phyloP scores from a whole-genome alignment of 2,113 vertebrate species.

The Anolis sagrei region DNA sequence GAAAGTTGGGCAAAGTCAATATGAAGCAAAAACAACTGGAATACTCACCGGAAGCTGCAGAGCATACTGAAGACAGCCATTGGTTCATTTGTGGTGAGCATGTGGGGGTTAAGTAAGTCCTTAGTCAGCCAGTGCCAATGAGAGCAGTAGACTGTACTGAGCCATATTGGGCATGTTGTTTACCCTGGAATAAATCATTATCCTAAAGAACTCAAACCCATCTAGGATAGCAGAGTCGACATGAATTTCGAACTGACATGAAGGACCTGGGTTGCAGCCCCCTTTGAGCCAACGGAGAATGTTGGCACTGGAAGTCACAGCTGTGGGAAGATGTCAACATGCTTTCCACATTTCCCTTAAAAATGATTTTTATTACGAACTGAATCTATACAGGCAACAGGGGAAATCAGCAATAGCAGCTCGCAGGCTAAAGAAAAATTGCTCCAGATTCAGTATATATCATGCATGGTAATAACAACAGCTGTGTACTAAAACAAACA shows the following conservation, averaged over 20 bases:
- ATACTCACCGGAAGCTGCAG: no score
- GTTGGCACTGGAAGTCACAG: conserved; percentile 64
- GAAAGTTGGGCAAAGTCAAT: no score
- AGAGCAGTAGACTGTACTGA: not conserved
- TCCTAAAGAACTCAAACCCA: not conserved
- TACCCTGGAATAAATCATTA: not conserved
- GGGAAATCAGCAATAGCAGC: conserved; percentile 64
- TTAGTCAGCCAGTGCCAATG: not conserved
- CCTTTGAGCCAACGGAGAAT: conserved; percentile 25
- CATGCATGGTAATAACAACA: conserved; percentile 40
- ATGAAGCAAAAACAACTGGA: no score
- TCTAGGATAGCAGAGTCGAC: not conserved
- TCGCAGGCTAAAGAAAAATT: conserved; percentile 64
- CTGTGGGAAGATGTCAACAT: conserved; percentile 65
- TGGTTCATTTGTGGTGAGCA: no score
- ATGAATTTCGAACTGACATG: not conserved
- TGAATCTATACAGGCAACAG: conserved; percentile 64
- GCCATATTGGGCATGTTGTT: no score
- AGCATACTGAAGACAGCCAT: no score
- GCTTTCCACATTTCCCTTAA: conserved; percentile 50
- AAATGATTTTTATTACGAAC: conserved; percentile 56
- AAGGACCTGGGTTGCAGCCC: not conserved
- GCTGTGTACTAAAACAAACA: conserved; percentile 53
- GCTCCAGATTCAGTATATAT: conserved; percentile 47
- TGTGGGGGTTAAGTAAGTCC: no score